phyloP scores from a whole-genome alignment of 2,888 invertebrate genomes.

The Pyrrhosoma nymphula region DNA sequence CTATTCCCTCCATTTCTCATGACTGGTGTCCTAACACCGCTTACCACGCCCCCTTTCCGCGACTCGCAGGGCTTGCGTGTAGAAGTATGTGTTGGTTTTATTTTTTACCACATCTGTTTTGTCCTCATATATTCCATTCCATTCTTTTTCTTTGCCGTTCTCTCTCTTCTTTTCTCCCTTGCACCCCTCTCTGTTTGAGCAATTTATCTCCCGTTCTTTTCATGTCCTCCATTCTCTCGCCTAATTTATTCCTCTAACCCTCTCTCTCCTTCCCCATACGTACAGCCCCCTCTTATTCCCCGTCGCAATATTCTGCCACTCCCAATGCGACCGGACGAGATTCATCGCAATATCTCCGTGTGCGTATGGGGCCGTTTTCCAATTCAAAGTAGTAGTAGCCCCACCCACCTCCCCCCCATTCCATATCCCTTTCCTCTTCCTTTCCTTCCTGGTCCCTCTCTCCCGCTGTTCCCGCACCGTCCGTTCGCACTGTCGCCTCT shows the following conservation, averaged over 20 bases:
- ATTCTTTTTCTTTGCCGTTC: not conserved
- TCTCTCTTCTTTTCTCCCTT: not conserved
- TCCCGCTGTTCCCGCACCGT: no score
- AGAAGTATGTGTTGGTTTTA: no score
- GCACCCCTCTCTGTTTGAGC: not conserved
- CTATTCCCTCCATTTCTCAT: no score
- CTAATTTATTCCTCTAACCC: no score
- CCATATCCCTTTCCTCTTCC: not conserved
- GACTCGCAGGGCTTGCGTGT: no score
- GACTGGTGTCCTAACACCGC: no score
- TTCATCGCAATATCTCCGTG: not conserved
- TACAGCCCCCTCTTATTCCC: not conserved
- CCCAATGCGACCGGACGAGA: not conserved
- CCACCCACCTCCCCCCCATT: not conserved
- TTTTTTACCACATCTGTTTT: no score
- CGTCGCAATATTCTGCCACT: no score
- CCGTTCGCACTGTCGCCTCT: no score
- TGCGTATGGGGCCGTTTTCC: not conserved
- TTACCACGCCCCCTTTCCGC: no score
- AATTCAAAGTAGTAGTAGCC: not conserved
- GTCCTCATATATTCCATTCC: not conserved
- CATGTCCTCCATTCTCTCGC: no score
- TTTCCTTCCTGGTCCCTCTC: not conserved
- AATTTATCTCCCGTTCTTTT: no score
- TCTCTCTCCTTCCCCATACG: not conserved